A percentile compares a stretch with the other conserved stretches of the same genome.
Conservation (phyloP, 2,113 vertebrate genomes). For the Condylura cristata region DNA sequence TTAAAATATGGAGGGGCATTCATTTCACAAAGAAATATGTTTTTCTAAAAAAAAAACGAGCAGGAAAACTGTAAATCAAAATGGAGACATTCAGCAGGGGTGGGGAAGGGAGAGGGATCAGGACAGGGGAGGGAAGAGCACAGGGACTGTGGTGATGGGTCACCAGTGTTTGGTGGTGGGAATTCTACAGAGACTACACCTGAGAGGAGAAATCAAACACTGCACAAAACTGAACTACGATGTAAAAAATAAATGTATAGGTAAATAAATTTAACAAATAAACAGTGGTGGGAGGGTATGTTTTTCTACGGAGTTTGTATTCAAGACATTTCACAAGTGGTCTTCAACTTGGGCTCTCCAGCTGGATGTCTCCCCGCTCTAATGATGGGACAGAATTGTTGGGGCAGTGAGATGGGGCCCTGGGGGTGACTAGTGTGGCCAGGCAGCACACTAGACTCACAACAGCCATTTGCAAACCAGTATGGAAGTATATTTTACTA, state of each 20-base stretch:
- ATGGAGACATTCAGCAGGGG: no score
- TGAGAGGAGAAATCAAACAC: no score
- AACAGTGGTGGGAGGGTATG: no score
- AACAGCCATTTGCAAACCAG: neutral
- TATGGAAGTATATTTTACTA: neutral
- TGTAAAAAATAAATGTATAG: no score
- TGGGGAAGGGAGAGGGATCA: no score
- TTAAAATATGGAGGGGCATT: neutral
- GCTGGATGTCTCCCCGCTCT: neutral
- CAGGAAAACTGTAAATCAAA: no score
- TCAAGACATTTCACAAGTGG: neutral
- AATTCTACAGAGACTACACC: no score
- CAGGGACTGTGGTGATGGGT: no score
- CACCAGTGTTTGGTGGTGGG: no score
- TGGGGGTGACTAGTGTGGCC: neutral
- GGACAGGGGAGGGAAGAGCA: no score
- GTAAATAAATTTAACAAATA: no score
- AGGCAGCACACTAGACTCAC: neutral
- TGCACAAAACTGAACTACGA: neutral
- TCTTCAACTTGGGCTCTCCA: neutral
- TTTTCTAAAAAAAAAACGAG: neutral
- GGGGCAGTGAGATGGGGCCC: no score
- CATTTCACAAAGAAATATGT: neutral
- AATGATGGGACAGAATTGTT: neutral
- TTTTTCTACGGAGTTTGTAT: neutral